Evolutionary conservation across 2,113 vertebrate species (phyloP), one percentile per base, ranked within the genome.

Genomic region (Marmota flaviventris): DNA sequence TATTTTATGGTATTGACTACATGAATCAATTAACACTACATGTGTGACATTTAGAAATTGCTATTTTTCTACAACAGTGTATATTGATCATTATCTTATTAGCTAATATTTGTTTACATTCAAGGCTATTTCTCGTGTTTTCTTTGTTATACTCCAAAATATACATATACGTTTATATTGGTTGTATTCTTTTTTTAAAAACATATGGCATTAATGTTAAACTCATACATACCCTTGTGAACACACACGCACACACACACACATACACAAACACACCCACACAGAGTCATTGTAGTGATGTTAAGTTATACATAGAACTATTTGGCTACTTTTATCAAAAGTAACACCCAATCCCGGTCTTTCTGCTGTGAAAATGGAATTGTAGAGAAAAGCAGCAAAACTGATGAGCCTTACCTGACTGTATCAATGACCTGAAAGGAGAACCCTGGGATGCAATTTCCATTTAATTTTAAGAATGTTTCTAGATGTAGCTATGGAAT

Each of bases 321-420:
- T 63, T 79, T 84, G 70, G 9, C 11, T 95, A 42, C 58, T 95
- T 88, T 70, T 39, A 42, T 84, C 27, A 79, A 96, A 94, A 32
- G 51, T 34, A 70, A 63, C n/a, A 34, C 2, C 22, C 10, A 93
- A 22, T 79, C 3, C 8, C 70, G 3, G 58, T 45, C 22, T 61
- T 85, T 77, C 45, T 93, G 63, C 2, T 13, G 27, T 94, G 18
- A 37, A 79, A 79, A 84, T 8, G 25, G 79, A 39, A 34, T 61
- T 82, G 7, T 18, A 84, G n/a, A 69, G 12, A 25, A 82, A 72
- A 45, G 0, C n/a, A 16, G 10, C 5, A 5, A 61, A 61, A 81
- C 2, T 16, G 65, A n/a, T 51, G 14, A 84, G 3, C 1, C 78
- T 39, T 14, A 27, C 17, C 53, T 22, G 25, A 61, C 4, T 53